phyloP scores from a whole-genome alignment of 2,888 invertebrate genomes.

The Alitta virens region DNA sequence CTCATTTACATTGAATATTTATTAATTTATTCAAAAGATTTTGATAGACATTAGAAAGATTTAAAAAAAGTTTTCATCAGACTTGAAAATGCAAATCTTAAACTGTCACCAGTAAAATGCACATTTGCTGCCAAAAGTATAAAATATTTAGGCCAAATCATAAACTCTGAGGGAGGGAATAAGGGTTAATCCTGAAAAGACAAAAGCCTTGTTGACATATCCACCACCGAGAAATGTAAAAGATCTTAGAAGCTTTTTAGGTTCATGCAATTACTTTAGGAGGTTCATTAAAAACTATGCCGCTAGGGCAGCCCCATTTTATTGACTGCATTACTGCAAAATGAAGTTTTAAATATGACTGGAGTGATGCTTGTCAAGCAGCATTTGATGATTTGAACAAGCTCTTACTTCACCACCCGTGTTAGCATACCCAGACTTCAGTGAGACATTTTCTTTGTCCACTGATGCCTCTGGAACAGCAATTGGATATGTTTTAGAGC shows the following conservation, averaged over 20 bases:
- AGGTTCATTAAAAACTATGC: constrained; percentile 16
- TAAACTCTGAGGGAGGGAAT: constrained; percentile 12
- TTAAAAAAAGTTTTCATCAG: neutral
- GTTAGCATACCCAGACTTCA: constrained; percentile 20
- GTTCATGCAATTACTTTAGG: constrained; percentile 24
- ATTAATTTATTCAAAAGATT: constrained; percentile 19
- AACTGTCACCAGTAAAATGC: neutral
- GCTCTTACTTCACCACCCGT: neutral
- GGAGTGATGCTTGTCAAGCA: neutral
- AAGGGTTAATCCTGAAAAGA: constrained; percentile 18
- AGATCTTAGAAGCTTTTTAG: constrained; percentile 17
- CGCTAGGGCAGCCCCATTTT: constrained; percentile 50
- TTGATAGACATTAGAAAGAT: constrained; percentile 3
- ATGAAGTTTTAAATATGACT: neutral
- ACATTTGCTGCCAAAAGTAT: neutral
- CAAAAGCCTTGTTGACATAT: constrained; percentile 15
- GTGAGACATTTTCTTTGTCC: constrained; percentile 20
- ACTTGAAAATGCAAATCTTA: neutral
- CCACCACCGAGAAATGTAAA: constrained; percentile 14
- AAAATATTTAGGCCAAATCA: constrained; percentile 27
- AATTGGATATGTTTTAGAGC: constrained; percentile 26
- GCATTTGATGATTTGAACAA: constrained; percentile 1
- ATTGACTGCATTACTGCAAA: neutral
- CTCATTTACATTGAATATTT: constrained; percentile 30
- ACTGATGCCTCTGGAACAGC: constrained; percentile 24